Conservation (phyloP, 2,888 invertebrate genomes). For the Phyto melanocephala region DNA sequence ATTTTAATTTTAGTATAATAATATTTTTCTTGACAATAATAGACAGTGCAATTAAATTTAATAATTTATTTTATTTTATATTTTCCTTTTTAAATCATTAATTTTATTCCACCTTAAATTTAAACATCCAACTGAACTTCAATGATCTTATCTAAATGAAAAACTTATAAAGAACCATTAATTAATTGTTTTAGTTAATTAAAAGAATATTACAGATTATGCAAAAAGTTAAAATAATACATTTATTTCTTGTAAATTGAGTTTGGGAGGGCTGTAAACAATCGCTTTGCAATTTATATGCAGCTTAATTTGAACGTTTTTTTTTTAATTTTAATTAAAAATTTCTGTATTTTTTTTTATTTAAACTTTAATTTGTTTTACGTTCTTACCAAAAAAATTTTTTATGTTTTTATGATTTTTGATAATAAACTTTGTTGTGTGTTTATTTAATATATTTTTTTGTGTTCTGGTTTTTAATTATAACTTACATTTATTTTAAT, state of each 20-base stretch:
- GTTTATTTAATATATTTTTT: neutral
- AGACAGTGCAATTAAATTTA: slow-evolving; percentile 57
- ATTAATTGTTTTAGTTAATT: neutral
- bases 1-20: slow-evolving; percentile 7
- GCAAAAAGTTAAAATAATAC: neutral
- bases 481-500: slow-evolving; percentile 1
- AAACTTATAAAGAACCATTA: neutral
- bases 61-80: neutral
- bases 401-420: neutral
- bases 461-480: neutral
- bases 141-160: neutral
- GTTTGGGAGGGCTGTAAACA: slow-evolving; percentile 29
- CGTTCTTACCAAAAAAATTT: neutral
- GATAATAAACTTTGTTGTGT: neutral
- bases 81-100: neutral
- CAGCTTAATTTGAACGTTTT: slow-evolving; percentile 32
- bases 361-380: slow-evolving; percentile 4
- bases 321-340: neutral
- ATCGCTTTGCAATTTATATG: slow-evolving; percentile 52
- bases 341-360: neutral
- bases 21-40: slow-evolving; percentile 44
- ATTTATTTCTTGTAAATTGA: neutral
- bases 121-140: neutral
- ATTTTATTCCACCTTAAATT: neutral
- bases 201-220: too few relatives aligned